These are phyloP conservation scores for Hyles lineata DNA, from an alignment of 2,888 invertebrate species.

Conservation along the genomic window DNA sequence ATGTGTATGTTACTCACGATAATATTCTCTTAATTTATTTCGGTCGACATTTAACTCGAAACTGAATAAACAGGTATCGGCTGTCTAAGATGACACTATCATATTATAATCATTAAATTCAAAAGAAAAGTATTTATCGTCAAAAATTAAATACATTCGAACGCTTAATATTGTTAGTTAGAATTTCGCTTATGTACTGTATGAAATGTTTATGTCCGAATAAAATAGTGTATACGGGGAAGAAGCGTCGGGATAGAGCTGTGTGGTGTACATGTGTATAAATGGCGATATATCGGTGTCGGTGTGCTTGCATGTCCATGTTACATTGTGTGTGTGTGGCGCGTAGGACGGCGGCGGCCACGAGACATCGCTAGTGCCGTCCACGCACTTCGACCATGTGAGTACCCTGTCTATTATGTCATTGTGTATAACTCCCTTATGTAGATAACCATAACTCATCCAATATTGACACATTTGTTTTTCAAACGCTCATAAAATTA, in stretches of 20 bases:
- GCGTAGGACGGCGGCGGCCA: slow-evolving; percentile 78
- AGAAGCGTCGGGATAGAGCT: background rate
- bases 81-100: too few relatives aligned
- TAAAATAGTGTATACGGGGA: slow-evolving; percentile 5
- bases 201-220: slow-evolving; percentile 5
- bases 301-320: slow-evolving; percentile 77
- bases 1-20: too few relatives aligned
- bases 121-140: too few relatives aligned
- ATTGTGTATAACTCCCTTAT: background rate
- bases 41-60: too few relatives aligned
- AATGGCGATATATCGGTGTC: slow-evolving; percentile 53
- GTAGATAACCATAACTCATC: background rate
- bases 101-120: too few relatives aligned
- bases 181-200: background rate
- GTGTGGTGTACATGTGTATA: slow-evolving; percentile 25
- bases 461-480: background rate
- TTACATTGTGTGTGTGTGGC: slow-evolving; percentile 68
- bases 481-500: slow-evolving; percentile 16
- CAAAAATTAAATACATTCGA: too few relatives aligned
- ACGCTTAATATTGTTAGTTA: background rate
- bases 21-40: too few relatives aligned
- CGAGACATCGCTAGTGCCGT: slow-evolving; percentile 75
- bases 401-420: slow-evolving; percentile 51
- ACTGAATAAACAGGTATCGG: too few relatives aligned
- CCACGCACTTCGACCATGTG: slow-evolving; percentile 78